Conservation (phyloP, 2,113 vertebrate species). For the Puma concolor region DNA sequence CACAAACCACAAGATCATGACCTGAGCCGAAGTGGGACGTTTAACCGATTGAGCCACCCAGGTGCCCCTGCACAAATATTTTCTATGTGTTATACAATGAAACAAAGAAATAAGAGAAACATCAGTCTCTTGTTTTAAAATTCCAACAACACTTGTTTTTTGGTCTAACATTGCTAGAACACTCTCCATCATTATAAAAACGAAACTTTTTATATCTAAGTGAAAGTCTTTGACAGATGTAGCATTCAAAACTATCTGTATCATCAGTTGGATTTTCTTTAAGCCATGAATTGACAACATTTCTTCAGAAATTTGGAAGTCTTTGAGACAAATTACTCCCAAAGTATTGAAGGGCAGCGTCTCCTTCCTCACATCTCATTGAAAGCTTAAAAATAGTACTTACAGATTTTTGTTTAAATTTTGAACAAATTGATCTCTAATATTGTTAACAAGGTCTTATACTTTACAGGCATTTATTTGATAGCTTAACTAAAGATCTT, state of each 20-base stretch:
- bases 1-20: too few relatives aligned
- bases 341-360: neutral
- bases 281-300: neutral
- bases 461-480: neutral
- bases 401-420: neutral
- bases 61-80: neutral
- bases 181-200: neutral
- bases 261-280: neutral
- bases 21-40: too few relatives aligned
- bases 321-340: neutral
- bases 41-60: too few relatives aligned
- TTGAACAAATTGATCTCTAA: neutral
- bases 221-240: neutral
- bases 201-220: neutral
- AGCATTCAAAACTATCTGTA: neutral
- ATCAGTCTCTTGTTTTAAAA: neutral
- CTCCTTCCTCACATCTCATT: neutral
- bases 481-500: neutral
- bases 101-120: neutral
- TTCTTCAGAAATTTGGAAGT: conserved; percentile 32
- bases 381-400: neutral
- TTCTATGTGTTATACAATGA: neutral
- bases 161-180: neutral
- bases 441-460: neutral
- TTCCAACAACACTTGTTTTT: neutral